These are phyloP conservation scores for Tiphia femorata DNA, from an alignment of 2,888 invertebrate genomes.

Conservation along the genomic window DNA sequence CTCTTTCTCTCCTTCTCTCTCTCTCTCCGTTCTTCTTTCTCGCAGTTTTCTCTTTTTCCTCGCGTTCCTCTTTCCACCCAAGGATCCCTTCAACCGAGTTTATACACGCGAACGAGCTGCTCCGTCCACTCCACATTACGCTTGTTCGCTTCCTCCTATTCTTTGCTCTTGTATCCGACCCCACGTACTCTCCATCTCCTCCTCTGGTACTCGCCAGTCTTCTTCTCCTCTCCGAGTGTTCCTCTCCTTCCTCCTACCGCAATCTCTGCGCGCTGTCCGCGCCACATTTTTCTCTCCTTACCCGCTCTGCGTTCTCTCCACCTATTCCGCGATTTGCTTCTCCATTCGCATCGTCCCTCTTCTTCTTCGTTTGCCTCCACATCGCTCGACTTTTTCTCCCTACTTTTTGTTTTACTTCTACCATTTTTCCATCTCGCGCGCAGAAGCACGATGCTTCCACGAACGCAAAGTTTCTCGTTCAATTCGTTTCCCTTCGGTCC, in stretches of 20 bases:
- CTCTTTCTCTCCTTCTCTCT: slow-evolving; percentile 1
- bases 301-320: slow-evolving; percentile 9
- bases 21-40: neutral
- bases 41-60: neutral
- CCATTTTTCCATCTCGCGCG: too few species aligned
- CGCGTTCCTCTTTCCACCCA: neutral
- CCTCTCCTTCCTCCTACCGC: too few species aligned
- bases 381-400: neutral
- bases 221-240: too few species aligned
- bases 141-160: slow-evolving; percentile 23
- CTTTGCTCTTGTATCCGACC: slow-evolving; percentile 6
- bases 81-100: slow-evolving; percentile 10
- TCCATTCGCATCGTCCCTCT: slow-evolving; percentile 2
- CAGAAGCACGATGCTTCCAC: too few species aligned
- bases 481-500: too few species aligned
- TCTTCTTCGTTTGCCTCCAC: neutral
- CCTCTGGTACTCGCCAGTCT: too few species aligned
- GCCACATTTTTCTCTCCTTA: too few species aligned
- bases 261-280: too few species aligned
- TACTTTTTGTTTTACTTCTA: too few species aligned
- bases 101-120: slow-evolving; percentile 10
- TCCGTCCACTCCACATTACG: slow-evolving; percentile 19
- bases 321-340: neutral
- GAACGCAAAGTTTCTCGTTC: too few species aligned
- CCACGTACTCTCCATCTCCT: too few species aligned